Conservation (phyloP, 2,797 vertebrate species). For the Crenichthys baileyi region DNA sequence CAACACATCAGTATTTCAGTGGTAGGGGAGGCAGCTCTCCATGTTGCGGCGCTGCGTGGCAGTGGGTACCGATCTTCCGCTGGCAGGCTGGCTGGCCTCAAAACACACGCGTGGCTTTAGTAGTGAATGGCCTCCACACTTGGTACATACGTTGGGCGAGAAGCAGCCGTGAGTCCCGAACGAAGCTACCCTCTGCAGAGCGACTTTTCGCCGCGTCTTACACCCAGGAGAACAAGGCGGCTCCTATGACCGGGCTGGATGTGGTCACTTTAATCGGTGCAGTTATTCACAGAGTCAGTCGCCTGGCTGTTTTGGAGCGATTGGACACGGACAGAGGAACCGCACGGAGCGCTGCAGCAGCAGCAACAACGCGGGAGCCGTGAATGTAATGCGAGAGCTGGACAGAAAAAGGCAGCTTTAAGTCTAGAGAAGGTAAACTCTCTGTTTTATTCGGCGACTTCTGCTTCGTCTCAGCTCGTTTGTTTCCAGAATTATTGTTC, state of each 20-base stretch:
- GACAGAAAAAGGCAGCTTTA: slow-evolving; percentile 55
- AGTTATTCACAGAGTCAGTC: slow-evolving; percentile 44
- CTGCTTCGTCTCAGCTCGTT: not conserved
- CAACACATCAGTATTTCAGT: not conserved
- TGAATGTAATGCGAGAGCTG: slow-evolving; percentile 63
- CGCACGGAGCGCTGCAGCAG: slow-evolving; percentile 59
- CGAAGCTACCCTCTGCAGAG: slow-evolving; percentile 55
- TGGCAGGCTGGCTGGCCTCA: slow-evolving; percentile 23
- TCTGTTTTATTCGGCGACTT: slow-evolving; percentile 12
- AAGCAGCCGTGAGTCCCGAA: slow-evolving; percentile 24
- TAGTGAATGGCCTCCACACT: slow-evolving; percentile 31
- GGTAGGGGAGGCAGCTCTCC: slow-evolving; percentile 55
- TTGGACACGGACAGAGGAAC: slow-evolving; percentile 42
- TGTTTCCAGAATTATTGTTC: not conserved
- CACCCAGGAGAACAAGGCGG: slow-evolving; percentile 25
- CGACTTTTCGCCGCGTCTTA: slow-evolving; percentile 23
- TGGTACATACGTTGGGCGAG: slow-evolving; percentile 13
- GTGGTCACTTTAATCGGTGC: slow-evolving; percentile 48
- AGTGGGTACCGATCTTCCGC: slow-evolving; percentile 54
- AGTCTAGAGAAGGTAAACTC: slow-evolving; percentile 62
- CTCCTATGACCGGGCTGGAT: slow-evolving; percentile 41
- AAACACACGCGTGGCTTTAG: slow-evolving; percentile 27
- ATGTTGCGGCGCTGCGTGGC: slow-evolving; percentile 79
- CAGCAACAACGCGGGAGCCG: slow-evolving; percentile 23
- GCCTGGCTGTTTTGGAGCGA: slow-evolving; percentile 24